Conservation (phyloP, 92 coral and sea anemone species). For the Heliopora coerulea region DNA sequence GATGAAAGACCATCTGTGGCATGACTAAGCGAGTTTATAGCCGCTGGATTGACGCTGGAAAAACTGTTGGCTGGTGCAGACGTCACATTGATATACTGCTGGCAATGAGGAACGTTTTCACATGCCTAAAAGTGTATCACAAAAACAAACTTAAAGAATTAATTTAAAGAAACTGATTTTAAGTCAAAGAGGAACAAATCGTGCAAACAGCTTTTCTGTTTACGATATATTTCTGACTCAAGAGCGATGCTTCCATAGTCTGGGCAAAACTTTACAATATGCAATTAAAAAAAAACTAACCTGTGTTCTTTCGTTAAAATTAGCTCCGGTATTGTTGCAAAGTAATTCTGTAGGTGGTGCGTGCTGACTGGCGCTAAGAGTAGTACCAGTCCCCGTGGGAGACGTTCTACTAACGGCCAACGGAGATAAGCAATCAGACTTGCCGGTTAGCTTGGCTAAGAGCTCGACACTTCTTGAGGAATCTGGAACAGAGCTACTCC, state of each 20-base stretch:
- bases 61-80: slow-evolving; percentile 23
- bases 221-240: too few relatives aligned
- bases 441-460: slow-evolving; percentile 12
- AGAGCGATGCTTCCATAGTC: too few relatives aligned
- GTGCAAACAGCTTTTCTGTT: too few relatives aligned
- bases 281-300: not conserved
- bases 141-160: not conserved
- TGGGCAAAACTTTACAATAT: not conserved
- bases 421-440: slow-evolving; percentile 34
- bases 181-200: too few relatives aligned
- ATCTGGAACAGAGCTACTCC: slow-evolving; percentile 37
- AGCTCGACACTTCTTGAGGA: slow-evolving; percentile 14
- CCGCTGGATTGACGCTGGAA: slow-evolving; percentile 39
- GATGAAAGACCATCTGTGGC: slow-evolving; percentile 33
- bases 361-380: slow-evolving; percentile 7
- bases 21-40: slow-evolving; percentile 29
- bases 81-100: slow-evolving; percentile 16
- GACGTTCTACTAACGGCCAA: slow-evolving; percentile 34
- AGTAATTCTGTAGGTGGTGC: slow-evolving; percentile 20
- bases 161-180: too few relatives aligned
- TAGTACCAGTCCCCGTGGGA: slow-evolving; percentile 20
- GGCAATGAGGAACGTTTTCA: slow-evolving; percentile 9
- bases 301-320: slow-evolving; percentile 38
- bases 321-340: slow-evolving; percentile 26
- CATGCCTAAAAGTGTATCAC: slow-evolving; percentile 12